phyloP scores from a whole-genome alignment of 2,888 invertebrate species.

The Hyposoter didymator region DNA sequence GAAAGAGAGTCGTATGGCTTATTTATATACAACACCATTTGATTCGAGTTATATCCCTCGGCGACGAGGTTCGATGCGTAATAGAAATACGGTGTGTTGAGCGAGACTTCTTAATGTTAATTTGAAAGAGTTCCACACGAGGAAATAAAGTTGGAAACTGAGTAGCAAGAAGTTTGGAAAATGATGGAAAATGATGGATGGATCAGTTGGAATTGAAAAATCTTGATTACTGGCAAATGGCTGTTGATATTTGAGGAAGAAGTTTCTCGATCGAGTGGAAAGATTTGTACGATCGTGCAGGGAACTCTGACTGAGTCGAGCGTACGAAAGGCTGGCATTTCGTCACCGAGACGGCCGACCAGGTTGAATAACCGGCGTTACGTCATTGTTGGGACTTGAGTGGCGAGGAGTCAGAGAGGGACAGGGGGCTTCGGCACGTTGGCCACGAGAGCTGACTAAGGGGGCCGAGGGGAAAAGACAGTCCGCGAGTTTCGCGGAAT shows the following conservation, averaged over 20 bases:
- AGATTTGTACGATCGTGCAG: not conserved
- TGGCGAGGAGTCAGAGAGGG: slow-evolving; percentile 10
- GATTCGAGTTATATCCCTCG: slow-evolving; percentile 76
- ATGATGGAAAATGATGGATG: not conserved
- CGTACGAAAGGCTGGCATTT: slow-evolving; percentile 79
- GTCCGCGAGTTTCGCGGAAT: slow-evolving; percentile 53
- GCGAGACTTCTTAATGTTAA: slow-evolving; percentile 36
- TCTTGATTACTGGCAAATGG: not conserved
- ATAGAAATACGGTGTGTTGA: slow-evolving; percentile 48
- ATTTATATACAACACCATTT: slow-evolving; percentile 72
- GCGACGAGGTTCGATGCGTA: slow-evolving; percentile 2
- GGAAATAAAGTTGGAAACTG: not conserved
- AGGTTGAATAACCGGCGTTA: slow-evolving; percentile 84
- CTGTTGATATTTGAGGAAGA: not conserved
- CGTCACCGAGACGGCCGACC: slow-evolving; percentile 79
- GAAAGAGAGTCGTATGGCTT: slow-evolving; percentile 55
- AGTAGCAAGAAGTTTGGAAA: not conserved
- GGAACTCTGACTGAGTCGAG: slow-evolving; percentile 76
- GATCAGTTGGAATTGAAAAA: not conserved
- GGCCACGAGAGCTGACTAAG: not conserved
- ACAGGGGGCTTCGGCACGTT: not conserved
- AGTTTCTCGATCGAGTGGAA: not conserved
- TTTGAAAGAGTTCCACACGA: not conserved
- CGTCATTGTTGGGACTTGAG: slow-evolving; percentile 80
- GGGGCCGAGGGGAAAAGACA: slow-evolving; percentile 33